These are phyloP conservation scores for Globodera rostochiensis DNA, from an alignment of 1,140 invertebrate genomes.

Conservation along the genomic window DNA sequence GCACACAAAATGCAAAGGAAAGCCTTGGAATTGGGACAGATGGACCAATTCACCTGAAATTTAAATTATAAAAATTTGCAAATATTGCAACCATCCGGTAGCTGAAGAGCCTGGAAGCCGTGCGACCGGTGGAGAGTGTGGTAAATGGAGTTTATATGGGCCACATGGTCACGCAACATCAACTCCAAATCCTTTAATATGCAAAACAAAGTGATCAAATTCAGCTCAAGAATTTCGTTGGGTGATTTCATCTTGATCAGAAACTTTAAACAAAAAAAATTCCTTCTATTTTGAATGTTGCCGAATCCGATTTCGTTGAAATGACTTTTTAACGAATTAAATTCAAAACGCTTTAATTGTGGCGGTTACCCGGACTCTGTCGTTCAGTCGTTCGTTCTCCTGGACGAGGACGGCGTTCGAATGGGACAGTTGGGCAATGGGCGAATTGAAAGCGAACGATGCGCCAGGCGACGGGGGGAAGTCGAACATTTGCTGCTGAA, in stretches of 20 bases:
- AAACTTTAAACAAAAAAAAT: background rate
- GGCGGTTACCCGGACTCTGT: conserved; percentile 29
- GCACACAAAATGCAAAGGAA: conserved; percentile 36
- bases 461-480: conserved; percentile 11
- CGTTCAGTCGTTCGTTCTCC: conserved; percentile 36
- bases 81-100: conserved; percentile 40
- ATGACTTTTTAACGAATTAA: no score
- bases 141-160: conserved; percentile 46
- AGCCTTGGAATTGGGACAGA: conserved; percentile 43
- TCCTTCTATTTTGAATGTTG: no score
- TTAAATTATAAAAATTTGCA: background rate
- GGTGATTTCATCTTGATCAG: background rate
- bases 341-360: no score
- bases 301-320: no score
- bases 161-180: conserved; percentile 37
- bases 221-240: conserved; percentile 11
- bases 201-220: no score
- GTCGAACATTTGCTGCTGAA: conserved; percentile 25
- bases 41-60: conserved; percentile 49
- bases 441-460: conserved; percentile 9
- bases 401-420: conserved; percentile 40
- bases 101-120: conserved; percentile 46
- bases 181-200: conserved; percentile 36
- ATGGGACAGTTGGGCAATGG: conserved; percentile 37
- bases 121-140: conserved; percentile 39